Conservation (phyloP, 1,140 invertebrate species). For the Magallana angulata region DNA sequence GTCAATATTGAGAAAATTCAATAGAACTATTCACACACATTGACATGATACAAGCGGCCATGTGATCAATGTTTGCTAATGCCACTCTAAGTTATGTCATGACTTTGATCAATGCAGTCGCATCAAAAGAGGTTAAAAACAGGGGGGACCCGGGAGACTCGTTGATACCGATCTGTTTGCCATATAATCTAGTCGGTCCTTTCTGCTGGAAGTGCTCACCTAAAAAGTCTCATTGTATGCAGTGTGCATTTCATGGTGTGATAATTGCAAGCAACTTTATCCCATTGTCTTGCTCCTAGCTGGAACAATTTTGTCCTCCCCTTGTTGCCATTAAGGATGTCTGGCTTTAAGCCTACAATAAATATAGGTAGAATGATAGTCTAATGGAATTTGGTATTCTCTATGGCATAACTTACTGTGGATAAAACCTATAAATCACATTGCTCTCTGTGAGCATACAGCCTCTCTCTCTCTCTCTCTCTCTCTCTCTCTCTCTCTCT, state of each 20-base stretch:
- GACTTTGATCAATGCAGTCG: neutral
- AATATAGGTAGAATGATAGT: too few species aligned
- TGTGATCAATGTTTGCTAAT: conserved; percentile 16
- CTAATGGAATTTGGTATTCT: too few species aligned
- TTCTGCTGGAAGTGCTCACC: neutral
- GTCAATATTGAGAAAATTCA: conserved; percentile 26
- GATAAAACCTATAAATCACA: too few species aligned
- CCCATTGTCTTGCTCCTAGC: too few species aligned
- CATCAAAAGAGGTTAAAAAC: conserved; percentile 7
- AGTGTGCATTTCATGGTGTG: too few species aligned
- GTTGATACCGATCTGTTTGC: neutral
- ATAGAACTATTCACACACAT: conserved; percentile 31
- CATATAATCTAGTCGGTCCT: neutral
- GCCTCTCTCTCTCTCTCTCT: neutral
- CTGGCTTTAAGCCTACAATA: too few species aligned
- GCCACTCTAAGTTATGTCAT: neutral
- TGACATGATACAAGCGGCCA: conserved; percentile 18
- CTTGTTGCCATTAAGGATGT: too few species aligned
- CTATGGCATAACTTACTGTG: too few species aligned
- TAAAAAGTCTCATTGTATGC: too few species aligned
- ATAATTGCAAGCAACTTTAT: too few species aligned
- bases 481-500: neutral
- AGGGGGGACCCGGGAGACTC: neutral
- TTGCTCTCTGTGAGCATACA: too few species aligned
- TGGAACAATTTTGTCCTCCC: too few species aligned